phyloP scores from a whole-genome alignment of 1,140 invertebrate species.

The Drosophila insularis region DNA sequence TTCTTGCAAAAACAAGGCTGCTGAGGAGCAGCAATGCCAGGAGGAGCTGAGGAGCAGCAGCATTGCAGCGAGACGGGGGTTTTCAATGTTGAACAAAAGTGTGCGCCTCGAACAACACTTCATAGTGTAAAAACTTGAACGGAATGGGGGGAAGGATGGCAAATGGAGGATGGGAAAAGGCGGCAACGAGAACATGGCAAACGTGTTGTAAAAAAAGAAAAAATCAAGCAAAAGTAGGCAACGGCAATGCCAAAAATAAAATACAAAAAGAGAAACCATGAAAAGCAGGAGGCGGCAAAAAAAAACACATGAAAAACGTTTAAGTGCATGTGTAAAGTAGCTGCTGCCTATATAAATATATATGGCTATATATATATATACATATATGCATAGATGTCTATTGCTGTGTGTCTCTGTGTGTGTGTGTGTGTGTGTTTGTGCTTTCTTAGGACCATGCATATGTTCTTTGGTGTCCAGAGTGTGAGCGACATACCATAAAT shows the following conservation, averaged over 20 bases:
- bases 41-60: not conserved
- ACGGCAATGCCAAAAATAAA: slow-evolving; percentile 40
- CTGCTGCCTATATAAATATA: slow-evolving; percentile 25
- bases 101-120: slow-evolving; percentile 75
- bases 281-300: not conserved
- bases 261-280: slow-evolving; percentile 26
- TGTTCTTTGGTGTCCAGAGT: slow-evolving; percentile 14
- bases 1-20: slow-evolving; percentile 75
- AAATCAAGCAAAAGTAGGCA: slow-evolving; percentile 73
- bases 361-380: slow-evolving; percentile 17
- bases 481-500: slow-evolving; percentile 89
- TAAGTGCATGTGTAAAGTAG: slow-evolving; percentile 75
- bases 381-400: not conserved
- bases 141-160: slow-evolving; percentile 2
- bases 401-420: not conserved
- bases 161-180: not conserved
- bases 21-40: slow-evolving; percentile 20
- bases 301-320: slow-evolving; percentile 52
- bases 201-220: slow-evolving; percentile 71
- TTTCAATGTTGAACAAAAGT: slow-evolving; percentile 52
- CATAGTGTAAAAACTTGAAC: slow-evolving; percentile 45
- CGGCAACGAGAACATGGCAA: slow-evolving; percentile 44
- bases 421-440: slow-evolving; percentile 14
- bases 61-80: slow-evolving; percentile 44
- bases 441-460: not conserved